These are phyloP conservation scores for Alectura lathami DNA, from an alignment of 2,113 vertebrate species.

Conservation along the genomic window DNA sequence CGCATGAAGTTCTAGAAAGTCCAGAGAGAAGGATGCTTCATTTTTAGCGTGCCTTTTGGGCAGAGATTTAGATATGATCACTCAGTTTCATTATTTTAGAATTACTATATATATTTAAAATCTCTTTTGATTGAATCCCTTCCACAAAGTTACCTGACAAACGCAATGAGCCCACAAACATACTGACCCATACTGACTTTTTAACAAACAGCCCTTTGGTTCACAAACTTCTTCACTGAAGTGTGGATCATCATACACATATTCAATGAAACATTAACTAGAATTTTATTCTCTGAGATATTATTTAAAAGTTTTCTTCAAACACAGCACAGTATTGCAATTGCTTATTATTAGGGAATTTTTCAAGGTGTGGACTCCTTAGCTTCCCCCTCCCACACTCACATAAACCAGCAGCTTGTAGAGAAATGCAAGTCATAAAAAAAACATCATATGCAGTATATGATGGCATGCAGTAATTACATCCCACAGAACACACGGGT, in stretches of 20 bases:
- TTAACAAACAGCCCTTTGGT: not conserved
- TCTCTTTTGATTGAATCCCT: not conserved
- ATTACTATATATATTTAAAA: not conserved
- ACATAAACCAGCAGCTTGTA: not conserved
- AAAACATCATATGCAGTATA: not conserved
- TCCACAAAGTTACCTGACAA: not conserved
- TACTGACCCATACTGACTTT: not conserved
- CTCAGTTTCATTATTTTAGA: not conserved
- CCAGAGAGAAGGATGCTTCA: not conserved
- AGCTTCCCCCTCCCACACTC: not conserved
- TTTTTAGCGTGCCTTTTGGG: not conserved
- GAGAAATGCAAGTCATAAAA: not conserved
- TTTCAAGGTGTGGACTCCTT: not conserved
- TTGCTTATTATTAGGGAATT: too few relatives aligned
- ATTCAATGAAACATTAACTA: not conserved
- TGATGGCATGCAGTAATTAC: not conserved
- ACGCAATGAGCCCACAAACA: not conserved
- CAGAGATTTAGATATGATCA: not conserved
- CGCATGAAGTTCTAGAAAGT: accelerated
- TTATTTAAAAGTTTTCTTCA: not conserved
- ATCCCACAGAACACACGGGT: not conserved
- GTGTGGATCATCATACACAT: not conserved
- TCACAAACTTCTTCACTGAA: not conserved
- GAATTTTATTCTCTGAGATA: not conserved
- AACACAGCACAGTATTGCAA: not conserved